A percentile compares a stretch with the other conserved stretches of the same genome.
These are phyloP conservation scores for Hirundichthys speculiger DNA, from an alignment of 2,113 vertebrate genomes.

Conservation along the genomic window DNA sequence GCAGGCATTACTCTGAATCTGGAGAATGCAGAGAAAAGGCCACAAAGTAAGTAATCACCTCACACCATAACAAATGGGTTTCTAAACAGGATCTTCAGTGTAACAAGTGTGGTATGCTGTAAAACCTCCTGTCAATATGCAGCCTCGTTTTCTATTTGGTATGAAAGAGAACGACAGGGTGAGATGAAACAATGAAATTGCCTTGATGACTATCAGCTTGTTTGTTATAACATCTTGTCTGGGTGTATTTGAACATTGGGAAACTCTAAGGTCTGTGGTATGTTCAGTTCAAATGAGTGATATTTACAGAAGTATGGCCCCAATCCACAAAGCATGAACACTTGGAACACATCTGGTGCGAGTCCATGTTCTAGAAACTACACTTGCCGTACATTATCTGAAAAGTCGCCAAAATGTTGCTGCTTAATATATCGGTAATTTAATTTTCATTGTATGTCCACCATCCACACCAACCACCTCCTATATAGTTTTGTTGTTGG, in stretches of 20 bases:
- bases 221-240: constrained; percentile 19
- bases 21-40: constrained; percentile 40
- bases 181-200: constrained; percentile 4
- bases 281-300: constrained; percentile 6
- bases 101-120: constrained; percentile 31
- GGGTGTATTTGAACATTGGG: constrained; percentile 10
- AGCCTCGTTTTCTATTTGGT: constrained; percentile 37
- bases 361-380: not conserved
- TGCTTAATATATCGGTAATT: not conserved
- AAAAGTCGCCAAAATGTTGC: not conserved
- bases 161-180: constrained; percentile 8
- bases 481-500: too few relatives aligned
- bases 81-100: constrained; percentile 41
- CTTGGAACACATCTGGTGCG: not conserved
- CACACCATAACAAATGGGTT: constrained; percentile 17
- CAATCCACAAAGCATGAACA: not conserved
- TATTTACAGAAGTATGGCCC: not conserved
- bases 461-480: not conserved
- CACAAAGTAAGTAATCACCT: constrained; percentile 25
- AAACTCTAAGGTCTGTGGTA: constrained; percentile 8
- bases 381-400: not conserved
- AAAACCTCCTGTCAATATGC: constrained; percentile 40
- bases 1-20: constrained; percentile 25
- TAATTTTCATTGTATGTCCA: not conserved
- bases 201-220: constrained; percentile 21